These are phyloP conservation scores for Chaetorhynchus papuensis DNA, from an alignment of 2,113 vertebrate species.

Conservation along the genomic window DNA sequence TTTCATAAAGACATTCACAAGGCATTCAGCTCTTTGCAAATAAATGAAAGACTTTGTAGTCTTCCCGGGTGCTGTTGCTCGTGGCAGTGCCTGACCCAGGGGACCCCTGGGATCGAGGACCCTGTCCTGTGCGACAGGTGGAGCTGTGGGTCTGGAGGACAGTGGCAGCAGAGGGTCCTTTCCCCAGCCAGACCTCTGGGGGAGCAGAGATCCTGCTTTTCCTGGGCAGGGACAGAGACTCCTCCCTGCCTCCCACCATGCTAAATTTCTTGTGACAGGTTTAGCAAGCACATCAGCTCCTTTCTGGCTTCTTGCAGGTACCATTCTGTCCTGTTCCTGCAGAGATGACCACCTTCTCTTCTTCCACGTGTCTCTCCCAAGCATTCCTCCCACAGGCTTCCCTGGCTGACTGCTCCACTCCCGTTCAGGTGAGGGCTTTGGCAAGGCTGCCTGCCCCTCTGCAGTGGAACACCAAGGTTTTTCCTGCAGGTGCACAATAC, in stretches of 20 bases:
- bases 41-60: not conserved
- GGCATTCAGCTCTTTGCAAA: not conserved
- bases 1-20: not conserved
- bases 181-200: not conserved
- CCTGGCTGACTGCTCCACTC: not conserved
- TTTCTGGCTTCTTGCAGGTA: not conserved
- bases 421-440: not conserved
- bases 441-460: not conserved
- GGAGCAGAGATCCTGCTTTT: not conserved
- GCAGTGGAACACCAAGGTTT: not conserved
- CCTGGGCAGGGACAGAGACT: not conserved
- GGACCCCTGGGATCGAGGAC: rapidly evolving
- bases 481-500: not conserved
- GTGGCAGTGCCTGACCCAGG: not conserved
- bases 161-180: not conserved
- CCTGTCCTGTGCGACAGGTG: not conserved
- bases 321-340: not conserved
- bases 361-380: not conserved
- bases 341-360: not conserved
- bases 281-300: not conserved
- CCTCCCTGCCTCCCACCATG: not conserved
- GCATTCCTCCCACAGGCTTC: rapidly evolving
- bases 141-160: not conserved
- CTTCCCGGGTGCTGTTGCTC: not conserved
- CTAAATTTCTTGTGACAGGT: not conserved